Evolutionary conservation across 2,888 invertebrate genomes (phyloP), one percentile per base, ranked within the genome.

Genomic region (Colletes collaris): DNA sequence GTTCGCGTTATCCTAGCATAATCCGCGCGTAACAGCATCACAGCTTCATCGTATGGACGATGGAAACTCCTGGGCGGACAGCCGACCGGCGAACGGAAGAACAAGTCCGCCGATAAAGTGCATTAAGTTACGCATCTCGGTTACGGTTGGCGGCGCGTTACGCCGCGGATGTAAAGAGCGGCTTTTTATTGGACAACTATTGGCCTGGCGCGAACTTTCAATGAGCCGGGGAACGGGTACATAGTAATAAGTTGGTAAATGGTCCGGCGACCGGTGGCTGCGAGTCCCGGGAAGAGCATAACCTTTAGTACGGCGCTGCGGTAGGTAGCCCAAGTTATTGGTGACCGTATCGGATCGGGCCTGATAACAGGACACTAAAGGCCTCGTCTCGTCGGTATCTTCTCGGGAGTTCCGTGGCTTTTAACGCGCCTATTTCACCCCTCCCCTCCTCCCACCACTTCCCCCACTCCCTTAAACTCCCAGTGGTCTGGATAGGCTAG

Each of bases 311-410:
- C 70, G 74, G 60, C 90, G 86, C 90, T 90, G 90, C 90, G 90
- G 90, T 90, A 90, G 90, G 90, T 90, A 89, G 87, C 82, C 80
- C 69, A 81, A 82, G 87, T 88, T 89, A 90, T 88, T 87, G 89
- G 86, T 82, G 78, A 82, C 85, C 87, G 83, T 91, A 91, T 91
- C 91, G 89, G 89, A 90, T 90, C 87, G 84, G 88, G 72, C 72
- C 87, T 90, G 90, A 91, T 91, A 91, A 91, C 81, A 84, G 78
- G 82, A 86, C 89, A 85, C 87, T 88, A 88, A 90, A 90, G 85
- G 87, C 86, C 82, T 82, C 88, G 84, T 88, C 83, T 78, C 76
- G 50, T 68, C 84, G 84, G 84, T 89, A 88, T 88, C 82, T 87
- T 19, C 72, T 59, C 65, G 44, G n/a, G 60, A 55, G 65, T 16